Evolutionary conservation across 2,888 invertebrate genomes (phyloP), one percentile per base, ranked within the genome.

Genomic region (Lypha dubia): DNA sequence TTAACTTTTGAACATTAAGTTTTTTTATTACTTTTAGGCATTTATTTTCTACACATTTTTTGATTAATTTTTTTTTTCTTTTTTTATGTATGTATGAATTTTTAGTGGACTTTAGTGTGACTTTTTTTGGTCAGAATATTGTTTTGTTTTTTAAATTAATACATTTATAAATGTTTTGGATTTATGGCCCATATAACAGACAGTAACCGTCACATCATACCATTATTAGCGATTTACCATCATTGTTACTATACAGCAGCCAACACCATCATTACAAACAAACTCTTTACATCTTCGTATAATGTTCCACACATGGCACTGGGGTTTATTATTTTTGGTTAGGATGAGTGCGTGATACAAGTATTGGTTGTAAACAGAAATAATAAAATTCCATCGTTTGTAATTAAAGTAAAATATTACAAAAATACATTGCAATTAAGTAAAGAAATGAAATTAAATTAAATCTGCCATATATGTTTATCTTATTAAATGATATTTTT

Each of bases 111-210:
- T 73, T 79, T 73, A 32, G 32, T n/a, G 24, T n/a, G 46, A 49
- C 8, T 63, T 58, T 46, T 15, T 24, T 79, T 62, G 60, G 56
- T 9, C 38, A 53, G n/a, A 58, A 22, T 46, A 35, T 46, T 65
- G 44, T 13, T 70, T 60, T 62, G 58, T 76, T 20, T 67, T 71
- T 76, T 80, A 80, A 76, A 84, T 77, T 77, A 41, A 80, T 77
- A 73, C 76, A 80, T 73, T 84, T 80, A 84, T 71, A 80, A 80
- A 62, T 63, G 63, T 7, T 56, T 80, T 17, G 53, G 28, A 67
- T 79, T 65, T 67, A 82, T 70, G 60, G 71, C 41, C 17, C 62
- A 67, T 35, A 79, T 46, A 58, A 73, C 70, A 24, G 24, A 49
- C 67, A 62, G 24, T 17, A 44, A 15, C 17, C 63, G 22, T 51